A percentile compares a stretch with the other conserved stretches of the same genome.
phyloP scores from a whole-genome alignment of 2,113 vertebrate species.

The Castor canadensis region DNA sequence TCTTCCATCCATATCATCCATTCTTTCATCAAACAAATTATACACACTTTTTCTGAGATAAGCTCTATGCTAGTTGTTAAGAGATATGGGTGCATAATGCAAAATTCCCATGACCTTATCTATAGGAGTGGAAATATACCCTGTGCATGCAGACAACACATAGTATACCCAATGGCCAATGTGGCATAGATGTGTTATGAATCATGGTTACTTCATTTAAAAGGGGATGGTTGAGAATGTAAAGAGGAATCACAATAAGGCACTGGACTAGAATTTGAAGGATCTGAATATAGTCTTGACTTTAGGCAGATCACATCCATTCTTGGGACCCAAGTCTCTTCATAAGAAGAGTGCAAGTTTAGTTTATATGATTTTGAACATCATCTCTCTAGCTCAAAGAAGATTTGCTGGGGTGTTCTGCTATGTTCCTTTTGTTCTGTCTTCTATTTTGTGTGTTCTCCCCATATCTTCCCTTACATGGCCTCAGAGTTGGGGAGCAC shows the following conservation, averaged over 20 bases:
- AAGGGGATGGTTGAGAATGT: not conserved
- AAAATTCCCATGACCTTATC: not conserved
- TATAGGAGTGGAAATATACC: not conserved
- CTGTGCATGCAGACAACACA: not conserved
- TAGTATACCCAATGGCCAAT: not conserved
- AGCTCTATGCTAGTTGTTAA: not conserved
- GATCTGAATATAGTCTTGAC: not conserved
- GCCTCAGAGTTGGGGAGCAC: not conserved
- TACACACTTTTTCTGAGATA: not conserved
- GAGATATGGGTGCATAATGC: not conserved
- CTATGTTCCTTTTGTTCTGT: not conserved
- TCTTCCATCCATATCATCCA: not conserved
- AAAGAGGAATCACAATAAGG: not conserved
- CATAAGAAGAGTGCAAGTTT: not conserved
- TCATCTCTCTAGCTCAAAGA: not conserved
- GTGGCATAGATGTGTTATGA: not conserved
- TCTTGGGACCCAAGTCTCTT: not conserved
- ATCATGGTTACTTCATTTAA: not conserved
- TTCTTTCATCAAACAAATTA: not conserved
- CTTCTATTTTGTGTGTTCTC: not conserved
- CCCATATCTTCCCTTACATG: not conserved
- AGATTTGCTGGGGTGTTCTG: not conserved
- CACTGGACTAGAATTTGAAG: not conserved
- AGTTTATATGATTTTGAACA: not conserved
- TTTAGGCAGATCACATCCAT: not conserved